These are phyloP conservation scores for Drosophila lini DNA, from an alignment of 1,140 invertebrate species.

Conservation along the genomic window DNA sequence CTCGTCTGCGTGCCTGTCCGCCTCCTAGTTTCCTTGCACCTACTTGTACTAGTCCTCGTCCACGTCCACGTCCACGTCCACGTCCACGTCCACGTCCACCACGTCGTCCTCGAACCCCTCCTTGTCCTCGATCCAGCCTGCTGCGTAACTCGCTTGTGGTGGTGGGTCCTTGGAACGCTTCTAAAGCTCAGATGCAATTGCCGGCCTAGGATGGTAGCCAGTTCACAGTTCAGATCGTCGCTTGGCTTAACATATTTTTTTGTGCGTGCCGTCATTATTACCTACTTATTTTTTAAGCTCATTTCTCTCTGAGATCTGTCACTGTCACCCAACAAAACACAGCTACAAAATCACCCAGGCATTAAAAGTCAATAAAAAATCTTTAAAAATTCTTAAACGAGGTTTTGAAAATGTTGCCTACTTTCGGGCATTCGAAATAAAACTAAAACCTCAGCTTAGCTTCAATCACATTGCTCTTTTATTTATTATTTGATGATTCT, in stretches of 20 bases:
- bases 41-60: neutral
- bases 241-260: conserved; percentile 67
- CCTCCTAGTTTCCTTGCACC: neutral
- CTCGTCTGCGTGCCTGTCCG: neutral
- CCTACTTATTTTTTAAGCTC: conserved; percentile 37
- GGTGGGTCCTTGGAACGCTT: neutral
- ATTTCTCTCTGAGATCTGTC: conserved; percentile 19
- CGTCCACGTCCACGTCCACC: neutral
- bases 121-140: neutral
- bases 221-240: conserved; percentile 61
- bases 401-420: conserved; percentile 10
- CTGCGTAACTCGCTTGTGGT: neutral
- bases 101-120: neutral
- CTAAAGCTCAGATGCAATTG: conserved; percentile 5
- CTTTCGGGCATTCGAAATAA: conserved; percentile 34
- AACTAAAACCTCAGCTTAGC: neutral
- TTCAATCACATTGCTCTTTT: conserved; percentile 13
- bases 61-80: neutral
- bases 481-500: neutral
- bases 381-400: neutral
- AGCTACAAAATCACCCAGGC: neutral
- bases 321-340: neutral
- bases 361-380: neutral
- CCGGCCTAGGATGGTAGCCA: conserved; percentile 48
- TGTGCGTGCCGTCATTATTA: conserved; percentile 58